These are phyloP conservation scores for Vespertilio murinus DNA, from an alignment of 2,797 vertebrate genomes.

Conservation along the genomic window DNA sequence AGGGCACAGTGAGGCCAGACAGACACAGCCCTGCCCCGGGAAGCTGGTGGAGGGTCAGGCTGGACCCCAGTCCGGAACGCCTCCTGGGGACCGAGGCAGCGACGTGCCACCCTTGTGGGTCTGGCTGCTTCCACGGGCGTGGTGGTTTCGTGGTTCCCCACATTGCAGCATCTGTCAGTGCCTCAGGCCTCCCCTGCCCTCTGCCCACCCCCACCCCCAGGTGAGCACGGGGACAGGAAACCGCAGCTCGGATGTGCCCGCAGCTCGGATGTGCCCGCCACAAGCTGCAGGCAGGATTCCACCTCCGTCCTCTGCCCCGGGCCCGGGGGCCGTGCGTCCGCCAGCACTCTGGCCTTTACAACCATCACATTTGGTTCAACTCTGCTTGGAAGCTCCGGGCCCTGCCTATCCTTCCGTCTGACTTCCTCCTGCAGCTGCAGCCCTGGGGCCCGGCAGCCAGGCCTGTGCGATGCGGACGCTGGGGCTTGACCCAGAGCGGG, in stretches of 20 bases:
- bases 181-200: neutral
- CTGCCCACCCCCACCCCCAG: neutral
- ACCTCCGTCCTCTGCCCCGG: neutral
- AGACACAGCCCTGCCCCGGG: neutral
- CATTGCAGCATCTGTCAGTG: too few species aligned
- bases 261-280: neutral
- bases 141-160: too few species aligned
- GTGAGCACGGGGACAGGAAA: conserved; percentile 60
- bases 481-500: neutral
- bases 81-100: rapidly evolving
- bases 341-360: neutral
- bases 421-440: neutral
- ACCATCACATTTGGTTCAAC: neutral
- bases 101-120: rapidly evolving
- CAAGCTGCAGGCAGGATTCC: neutral
- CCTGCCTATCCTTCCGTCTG: neutral
- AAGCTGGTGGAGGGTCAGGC: neutral
- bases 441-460: neutral
- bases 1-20: neutral
- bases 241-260: conserved; percentile 6
- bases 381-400: neutral
- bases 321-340: neutral
- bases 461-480: neutral
- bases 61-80: neutral
- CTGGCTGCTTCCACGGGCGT: rapidly evolving